Evolutionary conservation across 1,140 invertebrate species (phyloP).

Genomic region (Cataglyphis hispanica): DNA sequence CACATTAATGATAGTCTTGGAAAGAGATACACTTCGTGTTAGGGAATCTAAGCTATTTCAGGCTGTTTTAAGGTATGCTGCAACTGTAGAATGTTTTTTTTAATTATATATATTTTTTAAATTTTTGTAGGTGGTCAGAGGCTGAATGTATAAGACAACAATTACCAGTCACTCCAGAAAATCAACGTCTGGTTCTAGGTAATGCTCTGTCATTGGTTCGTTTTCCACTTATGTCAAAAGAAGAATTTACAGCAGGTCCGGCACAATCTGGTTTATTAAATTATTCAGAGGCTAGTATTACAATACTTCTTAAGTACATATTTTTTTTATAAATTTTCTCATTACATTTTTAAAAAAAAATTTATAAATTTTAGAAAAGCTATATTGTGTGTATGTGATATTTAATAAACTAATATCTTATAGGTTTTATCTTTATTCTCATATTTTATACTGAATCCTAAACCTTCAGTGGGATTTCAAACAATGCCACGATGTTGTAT

Average conservation of each 20-base stretch:
- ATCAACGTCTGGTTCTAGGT: slow-evolving; percentile 91
- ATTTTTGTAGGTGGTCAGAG: slow-evolving; percentile 90
- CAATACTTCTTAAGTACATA: not conserved
- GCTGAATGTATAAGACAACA: slow-evolving; percentile 91
- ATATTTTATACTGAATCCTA: slow-evolving; percentile 93
- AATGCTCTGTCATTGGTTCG: slow-evolving; percentile 91
- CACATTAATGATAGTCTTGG: slow-evolving; percentile 92
- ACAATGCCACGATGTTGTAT: slow-evolving; percentile 93
- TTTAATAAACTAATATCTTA: slow-evolving; percentile 48
- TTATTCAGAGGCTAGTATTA: slow-evolving; percentile 88
- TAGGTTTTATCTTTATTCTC: slow-evolving; percentile 92
- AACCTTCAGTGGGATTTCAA: slow-evolving; percentile 90
- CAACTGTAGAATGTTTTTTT: not conserved
- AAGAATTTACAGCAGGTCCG: slow-evolving; percentile 94
- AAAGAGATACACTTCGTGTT: slow-evolving; percentile 94
- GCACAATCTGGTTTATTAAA: slow-evolving; percentile 92
- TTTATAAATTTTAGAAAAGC: not conserved
- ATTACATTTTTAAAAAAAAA: not conserved
- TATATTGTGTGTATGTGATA: not conserved
- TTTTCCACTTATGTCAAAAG: slow-evolving; percentile 95
- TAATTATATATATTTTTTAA: slow-evolving; percentile 23
- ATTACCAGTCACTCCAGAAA: slow-evolving; percentile 89
- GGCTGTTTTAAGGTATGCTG: slow-evolving; percentile 87
- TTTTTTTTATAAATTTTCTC: not conserved
- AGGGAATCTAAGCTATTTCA: slow-evolving; percentile 94